Conservation (phyloP, 2,888 invertebrate genomes). For the Tubulanus polymorphus region DNA sequence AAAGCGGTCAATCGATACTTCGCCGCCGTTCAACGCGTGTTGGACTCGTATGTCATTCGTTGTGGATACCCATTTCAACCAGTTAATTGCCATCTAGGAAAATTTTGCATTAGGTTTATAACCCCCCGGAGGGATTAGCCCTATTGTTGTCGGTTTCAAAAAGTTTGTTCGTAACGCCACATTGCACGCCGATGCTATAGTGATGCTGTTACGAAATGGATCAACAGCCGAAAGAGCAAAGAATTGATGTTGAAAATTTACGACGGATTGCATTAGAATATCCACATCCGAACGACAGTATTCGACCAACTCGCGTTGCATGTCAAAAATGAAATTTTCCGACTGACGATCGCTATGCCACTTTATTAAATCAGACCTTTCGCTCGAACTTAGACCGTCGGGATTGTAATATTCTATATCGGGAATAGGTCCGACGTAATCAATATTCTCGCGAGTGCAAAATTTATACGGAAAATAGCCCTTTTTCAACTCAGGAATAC, state of each 20-base stretch:
- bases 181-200: constrained; percentile 20
- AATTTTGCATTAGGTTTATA: constrained; percentile 11
- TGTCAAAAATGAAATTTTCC: not conserved
- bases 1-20: constrained; percentile 9
- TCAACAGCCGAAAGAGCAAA: constrained; percentile 9
- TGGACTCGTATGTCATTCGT: constrained; percentile 10
- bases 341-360: constrained; percentile 9
- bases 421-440: constrained; percentile 20
- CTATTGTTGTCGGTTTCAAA: constrained; percentile 15
- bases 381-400: constrained; percentile 3
- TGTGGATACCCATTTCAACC: constrained; percentile 19
- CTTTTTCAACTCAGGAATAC: constrained; percentile 16
- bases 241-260: constrained; percentile 14
- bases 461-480: constrained; percentile 24
- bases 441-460: constrained; percentile 16
- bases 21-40: constrained; percentile 3
- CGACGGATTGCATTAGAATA: constrained; percentile 9
- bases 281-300: constrained; percentile 25
- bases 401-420: constrained; percentile 13
- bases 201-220: constrained; percentile 14
- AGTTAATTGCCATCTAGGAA: constrained; percentile 12
- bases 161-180: constrained; percentile 11
- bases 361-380: constrained; percentile 6
- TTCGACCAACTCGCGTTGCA: constrained; percentile 13
- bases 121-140: constrained; percentile 14